Evolutionary conservation across 1,140 invertebrate species (phyloP), one percentile per base, ranked within the genome.

Genomic region (Phortica variegata): DNA sequence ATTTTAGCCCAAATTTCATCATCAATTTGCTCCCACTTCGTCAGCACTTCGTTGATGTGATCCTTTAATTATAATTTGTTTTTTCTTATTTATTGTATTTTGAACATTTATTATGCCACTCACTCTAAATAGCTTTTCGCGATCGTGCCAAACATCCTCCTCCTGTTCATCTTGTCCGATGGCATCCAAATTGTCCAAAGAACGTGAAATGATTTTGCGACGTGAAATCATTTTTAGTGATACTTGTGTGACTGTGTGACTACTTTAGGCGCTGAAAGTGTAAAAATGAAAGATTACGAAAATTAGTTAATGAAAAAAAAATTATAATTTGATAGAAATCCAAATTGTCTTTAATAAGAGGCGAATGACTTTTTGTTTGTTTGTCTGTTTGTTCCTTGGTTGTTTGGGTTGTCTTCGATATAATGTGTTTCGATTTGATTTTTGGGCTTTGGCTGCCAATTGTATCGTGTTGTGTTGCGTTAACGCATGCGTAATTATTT

Each of bases 1-100:
- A 97, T 90, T 82, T 97, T 97, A 39, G 93, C 91, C 94, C 94
- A 97, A 58, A 97, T 97, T 78, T 96, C 93, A 73, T 97, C 94
- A 69, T 97, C 94, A 58, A 97, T 95, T 78, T 95, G 91, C 56
- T 89, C 90, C 91, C 94, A 95, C 82, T 96, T 96, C 77, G 93
- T 86, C 48, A 96, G 77, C 34, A 97, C 93, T 81, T 97, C 94
- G 71, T 93, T 89, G 77, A 97, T 93, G 79, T 97, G 94, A 79
- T 96, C 93, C 93, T 96, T 79, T n/a, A 74, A 77, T 29, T 7
- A 10, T 4, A 12, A 26, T 5, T 26, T 26, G 5, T 34, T 34
- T 34, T 9, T 34, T 34, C 33, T 4, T 12, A 17, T 45, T 34
- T 36, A 21, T 15, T 19, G 12, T 21, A n/a, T n/a, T n/a, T n/a